Percentiles rank a stretch among this genome's conserved stretches.
phyloP scores from a whole-genome alignment of 2,113 vertebrate species.

The Odontophorus gujanensis region DNA sequence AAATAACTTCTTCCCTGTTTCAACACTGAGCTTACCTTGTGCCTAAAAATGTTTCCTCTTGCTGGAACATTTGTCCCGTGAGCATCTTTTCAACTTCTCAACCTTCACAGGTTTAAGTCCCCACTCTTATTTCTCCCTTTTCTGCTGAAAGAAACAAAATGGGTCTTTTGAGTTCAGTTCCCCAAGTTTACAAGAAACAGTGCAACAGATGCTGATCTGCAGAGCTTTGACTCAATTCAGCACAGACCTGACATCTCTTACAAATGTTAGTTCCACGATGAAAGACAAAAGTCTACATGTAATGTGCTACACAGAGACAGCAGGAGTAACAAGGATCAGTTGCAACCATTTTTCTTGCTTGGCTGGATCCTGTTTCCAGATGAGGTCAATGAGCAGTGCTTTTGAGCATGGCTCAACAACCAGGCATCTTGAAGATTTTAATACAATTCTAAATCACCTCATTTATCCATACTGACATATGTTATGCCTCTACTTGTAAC shows the following conservation, averaged over 20 bases:
- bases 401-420: not conserved
- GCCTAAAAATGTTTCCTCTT: not conserved
- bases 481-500: conserved; percentile 32
- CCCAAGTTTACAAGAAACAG: not conserved
- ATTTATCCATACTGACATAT: conserved; percentile 40
- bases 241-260: not conserved
- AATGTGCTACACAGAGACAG: not conserved
- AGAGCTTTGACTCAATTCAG: not conserved
- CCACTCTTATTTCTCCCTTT: not conserved
- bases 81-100: not conserved
- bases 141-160: not conserved
- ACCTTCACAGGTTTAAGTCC: not conserved
- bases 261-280: not conserved
- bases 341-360: not conserved
- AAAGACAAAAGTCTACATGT: not conserved
- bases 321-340: not conserved
- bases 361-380: not conserved
- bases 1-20: not conserved
- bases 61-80: not conserved
- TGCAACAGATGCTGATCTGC: not conserved
- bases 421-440: conserved; percentile 8
- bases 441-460: conserved; percentile 52
- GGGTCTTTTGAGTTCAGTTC: not conserved
- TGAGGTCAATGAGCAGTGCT: not conserved
- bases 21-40: not conserved